Conservation (phyloP, 2,113 vertebrate species). For the Oreamnos americanus region DNA sequence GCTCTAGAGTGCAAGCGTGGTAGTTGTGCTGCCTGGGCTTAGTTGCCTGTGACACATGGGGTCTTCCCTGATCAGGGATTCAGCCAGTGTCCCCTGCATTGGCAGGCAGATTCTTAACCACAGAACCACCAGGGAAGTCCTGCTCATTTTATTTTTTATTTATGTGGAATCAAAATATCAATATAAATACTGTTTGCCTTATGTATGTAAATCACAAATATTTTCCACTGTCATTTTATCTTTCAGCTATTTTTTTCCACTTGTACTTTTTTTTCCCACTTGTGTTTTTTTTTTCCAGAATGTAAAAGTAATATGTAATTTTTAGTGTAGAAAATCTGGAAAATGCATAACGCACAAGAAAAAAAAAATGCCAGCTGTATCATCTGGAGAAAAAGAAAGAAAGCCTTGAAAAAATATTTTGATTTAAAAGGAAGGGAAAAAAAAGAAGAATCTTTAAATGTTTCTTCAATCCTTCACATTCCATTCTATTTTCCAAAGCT, state of each 20-base stretch:
- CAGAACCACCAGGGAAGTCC: neutral
- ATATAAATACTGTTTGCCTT: neutral
- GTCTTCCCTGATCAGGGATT: neutral
- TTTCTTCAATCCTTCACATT: neutral
- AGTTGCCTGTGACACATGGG: neutral
- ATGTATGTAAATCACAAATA: neutral
- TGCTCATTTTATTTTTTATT: neutral
- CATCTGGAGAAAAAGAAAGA: neutral
- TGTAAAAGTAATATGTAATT: neutral
- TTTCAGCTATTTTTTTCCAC: neutral
- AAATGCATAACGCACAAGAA: neutral
- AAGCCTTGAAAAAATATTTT: neutral
- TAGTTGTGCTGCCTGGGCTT: neutral
- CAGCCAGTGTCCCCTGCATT: neutral
- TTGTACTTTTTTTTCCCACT: neutral
- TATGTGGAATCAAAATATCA: neutral
- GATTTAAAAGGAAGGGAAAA: neutral
- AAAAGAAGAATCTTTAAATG: neutral
- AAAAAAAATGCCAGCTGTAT: neutral
- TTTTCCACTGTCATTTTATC: neutral
- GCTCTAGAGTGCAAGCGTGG: neutral
- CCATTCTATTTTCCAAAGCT: neutral
- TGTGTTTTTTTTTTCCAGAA: neutral
- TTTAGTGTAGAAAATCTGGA: neutral
- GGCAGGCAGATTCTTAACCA: neutral